These are phyloP conservation scores for Pollenia angustigena DNA, from an alignment of 2,888 invertebrate genomes.

Conservation along the genomic window DNA sequence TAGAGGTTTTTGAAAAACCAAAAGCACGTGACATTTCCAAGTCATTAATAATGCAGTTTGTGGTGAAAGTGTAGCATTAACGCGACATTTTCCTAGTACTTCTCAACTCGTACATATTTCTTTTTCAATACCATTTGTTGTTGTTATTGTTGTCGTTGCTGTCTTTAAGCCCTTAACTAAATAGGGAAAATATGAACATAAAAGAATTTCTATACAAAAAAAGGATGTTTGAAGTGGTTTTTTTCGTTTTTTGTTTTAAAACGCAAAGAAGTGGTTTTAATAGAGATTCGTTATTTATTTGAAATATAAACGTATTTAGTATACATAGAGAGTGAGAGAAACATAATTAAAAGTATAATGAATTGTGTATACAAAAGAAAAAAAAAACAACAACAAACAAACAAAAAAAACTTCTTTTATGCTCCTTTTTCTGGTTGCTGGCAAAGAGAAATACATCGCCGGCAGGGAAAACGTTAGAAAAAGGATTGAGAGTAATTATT, in stretches of 20 bases:
- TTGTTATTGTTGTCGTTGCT: constrained; percentile 23
- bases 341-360: constrained; percentile 73
- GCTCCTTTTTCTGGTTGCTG: constrained; percentile 32
- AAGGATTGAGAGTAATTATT: constrained; percentile 64
- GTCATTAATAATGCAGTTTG: constrained; percentile 74
- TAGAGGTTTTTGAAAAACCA: constrained; percentile 63
- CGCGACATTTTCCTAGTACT: constrained; percentile 64
- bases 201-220: constrained; percentile 30
- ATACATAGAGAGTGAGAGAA: constrained; percentile 26
- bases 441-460: constrained; percentile 4
- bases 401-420: constrained; percentile 40
- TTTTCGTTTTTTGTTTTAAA: constrained; percentile 29
- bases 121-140: constrained; percentile 44
- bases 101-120: neutral
- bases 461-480: constrained; percentile 4
- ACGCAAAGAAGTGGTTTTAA: constrained; percentile 57
- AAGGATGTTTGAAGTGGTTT: constrained; percentile 49
- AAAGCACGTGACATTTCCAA: constrained; percentile 73
- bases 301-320: neutral
- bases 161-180: constrained; percentile 58
- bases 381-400: neutral
- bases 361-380: constrained; percentile 62
- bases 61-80: constrained; percentile 73
- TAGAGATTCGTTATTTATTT: constrained; percentile 46
- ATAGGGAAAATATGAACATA: constrained; percentile 27